These are phyloP conservation scores for Pelodiscus sinensis DNA, from an alignment of 2,113 vertebrate species.

Conservation along the genomic window DNA sequence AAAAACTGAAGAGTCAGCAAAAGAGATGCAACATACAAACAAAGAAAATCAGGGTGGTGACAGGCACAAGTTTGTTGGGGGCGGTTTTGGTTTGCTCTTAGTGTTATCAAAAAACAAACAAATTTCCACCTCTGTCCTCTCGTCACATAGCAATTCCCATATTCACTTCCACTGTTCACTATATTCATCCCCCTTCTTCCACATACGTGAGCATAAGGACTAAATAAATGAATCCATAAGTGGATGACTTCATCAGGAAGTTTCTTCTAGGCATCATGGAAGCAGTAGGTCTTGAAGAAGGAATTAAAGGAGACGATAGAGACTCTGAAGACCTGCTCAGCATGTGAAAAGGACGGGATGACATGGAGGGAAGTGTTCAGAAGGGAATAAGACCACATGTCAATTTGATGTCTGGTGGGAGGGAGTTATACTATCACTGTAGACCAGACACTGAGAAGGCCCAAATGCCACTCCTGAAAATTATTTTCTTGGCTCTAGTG, in stretches of 20 bases:
- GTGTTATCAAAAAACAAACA: neutral
- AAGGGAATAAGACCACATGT: neutral
- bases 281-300: neutral
- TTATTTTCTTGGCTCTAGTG: neutral
- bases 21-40: neutral
- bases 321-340: neutral
- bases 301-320: neutral
- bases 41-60: neutral
- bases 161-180: neutral
- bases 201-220: neutral
- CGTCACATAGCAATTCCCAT: neutral
- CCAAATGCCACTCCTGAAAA: neutral
- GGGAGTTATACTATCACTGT: neutral
- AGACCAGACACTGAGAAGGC: neutral
- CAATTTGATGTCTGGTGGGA: neutral
- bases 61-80: neutral
- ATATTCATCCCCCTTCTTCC: neutral
- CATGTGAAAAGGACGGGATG: neutral
- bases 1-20: neutral
- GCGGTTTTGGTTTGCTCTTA: neutral
- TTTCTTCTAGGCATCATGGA: neutral
- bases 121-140: constrained; percentile 9
- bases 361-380: neutral
- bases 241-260: neutral
- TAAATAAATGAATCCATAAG: neutral